phyloP scores from a whole-genome alignment of 2,888 invertebrate species.

The Aporophyla lueneburgensis region DNA sequence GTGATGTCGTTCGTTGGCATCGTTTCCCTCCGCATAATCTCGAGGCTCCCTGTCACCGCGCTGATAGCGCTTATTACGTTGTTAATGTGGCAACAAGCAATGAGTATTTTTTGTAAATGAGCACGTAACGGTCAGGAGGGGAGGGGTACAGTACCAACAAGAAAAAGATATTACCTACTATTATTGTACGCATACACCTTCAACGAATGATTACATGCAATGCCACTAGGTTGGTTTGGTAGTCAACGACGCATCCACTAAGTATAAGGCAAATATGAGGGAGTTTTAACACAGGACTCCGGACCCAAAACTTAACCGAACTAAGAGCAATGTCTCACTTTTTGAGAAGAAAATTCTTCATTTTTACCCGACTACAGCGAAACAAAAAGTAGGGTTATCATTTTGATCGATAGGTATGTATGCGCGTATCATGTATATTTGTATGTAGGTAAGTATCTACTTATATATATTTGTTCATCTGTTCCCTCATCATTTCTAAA shows the following conservation, averaged over 20 bases:
- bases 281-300: no score
- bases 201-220: background rate
- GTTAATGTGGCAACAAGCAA: conserved; percentile 51
- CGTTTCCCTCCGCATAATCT: conserved; percentile 60
- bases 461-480: no score
- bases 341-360: no score
- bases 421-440: no score
- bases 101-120: background rate
- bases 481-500: no score
- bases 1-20: conserved; percentile 65
- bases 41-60: conserved; percentile 41
- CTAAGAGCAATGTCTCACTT: no score
- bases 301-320: no score
- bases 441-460: no score
- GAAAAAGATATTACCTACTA: background rate
- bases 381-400: no score
- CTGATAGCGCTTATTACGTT: conserved; percentile 61
- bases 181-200: background rate
- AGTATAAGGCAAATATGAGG: no score
- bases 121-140: background rate
- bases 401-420: no score
- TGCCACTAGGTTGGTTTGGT: background rate
- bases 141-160: background rate
- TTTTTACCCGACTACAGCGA: no score
- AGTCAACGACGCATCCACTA: background rate